Evolutionary conservation across 2,113 vertebrate species (phyloP).

Genomic region (Pelecanoides urinatrix): DNA sequence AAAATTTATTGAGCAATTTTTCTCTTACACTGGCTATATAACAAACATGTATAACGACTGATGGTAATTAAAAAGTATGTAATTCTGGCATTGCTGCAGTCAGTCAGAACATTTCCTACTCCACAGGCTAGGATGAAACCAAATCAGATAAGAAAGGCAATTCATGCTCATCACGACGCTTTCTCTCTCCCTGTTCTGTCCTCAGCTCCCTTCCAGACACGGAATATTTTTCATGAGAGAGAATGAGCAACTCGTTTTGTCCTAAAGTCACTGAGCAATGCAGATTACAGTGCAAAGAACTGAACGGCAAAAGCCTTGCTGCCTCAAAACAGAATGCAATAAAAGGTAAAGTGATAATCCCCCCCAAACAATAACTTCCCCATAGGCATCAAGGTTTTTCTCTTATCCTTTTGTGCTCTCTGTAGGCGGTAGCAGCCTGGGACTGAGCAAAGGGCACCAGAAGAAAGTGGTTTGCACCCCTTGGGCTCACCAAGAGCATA

Average conservation of each 20-base stretch:
- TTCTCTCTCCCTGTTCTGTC: not conserved
- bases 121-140: not conserved
- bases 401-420: not conserved
- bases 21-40: not conserved
- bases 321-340: not conserved
- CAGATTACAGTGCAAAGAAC: not conserved
- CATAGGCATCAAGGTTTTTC: not conserved
- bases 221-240: not conserved
- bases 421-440: not conserved
- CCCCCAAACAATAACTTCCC: not conserved
- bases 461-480: not conserved
- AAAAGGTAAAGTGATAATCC: not conserved
- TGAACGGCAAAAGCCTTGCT: not conserved
- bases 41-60: not conserved
- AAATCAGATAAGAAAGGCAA: not conserved
- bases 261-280: not conserved
- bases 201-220: not conserved
- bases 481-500: not conserved
- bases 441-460: not conserved
- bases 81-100: not conserved
- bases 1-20: not conserved
- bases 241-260: not conserved
- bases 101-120: not conserved
- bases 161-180: fast-evolving
- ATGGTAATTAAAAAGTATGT: not conserved